These are phyloP conservation scores for Drosophila atroscutellata DNA, from an alignment of 2,888 invertebrate genomes.

Conservation along the genomic window DNA sequence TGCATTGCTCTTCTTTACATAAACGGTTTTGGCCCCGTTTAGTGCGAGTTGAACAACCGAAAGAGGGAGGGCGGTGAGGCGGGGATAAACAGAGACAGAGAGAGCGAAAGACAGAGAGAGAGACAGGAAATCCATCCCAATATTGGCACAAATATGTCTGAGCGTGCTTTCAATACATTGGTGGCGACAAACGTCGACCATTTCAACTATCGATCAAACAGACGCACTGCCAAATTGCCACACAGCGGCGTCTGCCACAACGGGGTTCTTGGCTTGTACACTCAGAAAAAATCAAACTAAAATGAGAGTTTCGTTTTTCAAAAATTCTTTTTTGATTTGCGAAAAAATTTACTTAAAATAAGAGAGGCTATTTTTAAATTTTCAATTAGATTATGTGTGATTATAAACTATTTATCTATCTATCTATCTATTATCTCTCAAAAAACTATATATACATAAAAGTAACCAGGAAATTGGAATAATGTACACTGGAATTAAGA, in stretches of 20 bases:
- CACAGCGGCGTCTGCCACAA: slow-evolving; percentile 22
- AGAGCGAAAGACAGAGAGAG: background rate
- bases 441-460: too few species aligned
- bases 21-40: slow-evolving; percentile 66
- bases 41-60: slow-evolving; percentile 68
- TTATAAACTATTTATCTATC: too few species aligned
- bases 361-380: background rate
- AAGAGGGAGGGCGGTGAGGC: background rate
- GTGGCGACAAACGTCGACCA: slow-evolving; percentile 71
- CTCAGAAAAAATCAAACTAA: background rate
- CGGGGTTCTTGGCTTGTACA: background rate
- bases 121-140: slow-evolving; percentile 19
- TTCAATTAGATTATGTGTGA: background rate
- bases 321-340: background rate
- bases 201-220: slow-evolving; percentile 82
- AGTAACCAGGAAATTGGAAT: accelerated
- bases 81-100: background rate
- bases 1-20: slow-evolving; percentile 35
- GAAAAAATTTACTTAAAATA: accelerated
- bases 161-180: slow-evolving; percentile 69
- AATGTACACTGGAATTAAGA: background rate
- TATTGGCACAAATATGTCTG: slow-evolving; percentile 66
- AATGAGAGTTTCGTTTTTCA: accelerated
- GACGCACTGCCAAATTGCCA: slow-evolving; percentile 59
- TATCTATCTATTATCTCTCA: too few species aligned